phyloP scores from a whole-genome alignment of 1,140 invertebrate genomes.

The Ridgeia piscesae region DNA sequence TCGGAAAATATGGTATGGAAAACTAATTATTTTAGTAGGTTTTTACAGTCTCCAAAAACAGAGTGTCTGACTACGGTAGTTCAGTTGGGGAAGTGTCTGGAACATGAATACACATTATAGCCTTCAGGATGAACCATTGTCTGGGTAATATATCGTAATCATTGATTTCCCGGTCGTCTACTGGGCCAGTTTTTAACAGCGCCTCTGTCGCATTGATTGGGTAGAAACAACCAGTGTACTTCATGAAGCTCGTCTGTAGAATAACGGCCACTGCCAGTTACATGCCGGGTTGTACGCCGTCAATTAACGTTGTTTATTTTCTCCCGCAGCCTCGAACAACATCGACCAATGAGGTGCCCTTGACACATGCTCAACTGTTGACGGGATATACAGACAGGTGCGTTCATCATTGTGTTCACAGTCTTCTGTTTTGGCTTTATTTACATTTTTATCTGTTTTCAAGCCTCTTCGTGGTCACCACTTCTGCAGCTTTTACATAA shows the following conservation, averaged over 20 bases:
- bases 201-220: background rate
- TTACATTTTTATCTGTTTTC: background rate
- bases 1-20: too few relatives aligned
- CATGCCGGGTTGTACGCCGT: too few relatives aligned
- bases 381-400: background rate
- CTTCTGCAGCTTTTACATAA: background rate
- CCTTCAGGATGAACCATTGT: background rate
- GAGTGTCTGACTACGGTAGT: too few relatives aligned
- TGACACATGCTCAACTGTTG: background rate
- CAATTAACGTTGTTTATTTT: background rate
- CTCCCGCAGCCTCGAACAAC: background rate
- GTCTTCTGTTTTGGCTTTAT: background rate
- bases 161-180: background rate
- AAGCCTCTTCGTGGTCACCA: background rate
- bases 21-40: too few relatives aligned
- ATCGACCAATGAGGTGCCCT: background rate
- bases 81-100: too few relatives aligned
- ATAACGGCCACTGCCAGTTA: background rate
- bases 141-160: background rate
- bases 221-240: background rate
- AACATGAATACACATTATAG: background rate
- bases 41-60: too few relatives aligned
- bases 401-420: background rate
- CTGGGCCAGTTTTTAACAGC: background rate
- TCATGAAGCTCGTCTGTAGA: background rate